A percentile compares a stretch with the other conserved stretches of the same genome.
phyloP scores from a whole-genome alignment of 2,888 invertebrate genomes.

The Acronicta aceris region DNA sequence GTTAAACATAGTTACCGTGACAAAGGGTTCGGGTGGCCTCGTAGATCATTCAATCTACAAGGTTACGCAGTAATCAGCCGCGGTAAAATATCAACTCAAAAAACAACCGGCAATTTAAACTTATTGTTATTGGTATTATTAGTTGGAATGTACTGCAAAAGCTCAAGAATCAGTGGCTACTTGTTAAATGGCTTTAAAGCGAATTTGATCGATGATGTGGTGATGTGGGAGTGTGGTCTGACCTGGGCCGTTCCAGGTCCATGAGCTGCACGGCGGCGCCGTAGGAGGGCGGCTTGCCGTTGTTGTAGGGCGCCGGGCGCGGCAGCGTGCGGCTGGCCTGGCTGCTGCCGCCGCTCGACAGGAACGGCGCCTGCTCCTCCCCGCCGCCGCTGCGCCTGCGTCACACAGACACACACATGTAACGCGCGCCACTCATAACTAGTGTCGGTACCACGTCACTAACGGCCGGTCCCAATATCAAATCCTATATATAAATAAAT shows the following conservation, averaged over 20 bases:
- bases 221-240: neutral
- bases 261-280: conserved; percentile 90
- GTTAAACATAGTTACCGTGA: conserved; percentile 46
- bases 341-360: conserved; percentile 88
- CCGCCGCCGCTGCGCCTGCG: conserved; percentile 93
- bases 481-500: no score
- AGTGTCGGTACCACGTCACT: no score
- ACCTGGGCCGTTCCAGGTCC: conserved; percentile 79
- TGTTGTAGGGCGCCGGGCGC: conserved; percentile 91
- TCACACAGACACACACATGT: conserved; percentile 39
- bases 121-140: no score
- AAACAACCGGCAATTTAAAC: neutral
- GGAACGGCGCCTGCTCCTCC: conserved; percentile 95
- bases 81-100: neutral
- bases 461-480: no score
- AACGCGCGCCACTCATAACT: neutral
- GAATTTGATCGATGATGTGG: neutral
- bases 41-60: conserved; percentile 7
- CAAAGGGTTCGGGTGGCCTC: conserved; percentile 18
- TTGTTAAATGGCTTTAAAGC: neutral
- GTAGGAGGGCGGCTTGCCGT: conserved; percentile 89
- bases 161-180: neutral
- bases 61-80: conserved; percentile 2
- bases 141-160: neutral
- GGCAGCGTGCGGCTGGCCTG: conserved; percentile 86